Percentiles rank a stretch among this genome's conserved stretches.
phyloP scores from a whole-genome alignment of 2,888 invertebrate genomes.

The Torymus tubicola region DNA sequence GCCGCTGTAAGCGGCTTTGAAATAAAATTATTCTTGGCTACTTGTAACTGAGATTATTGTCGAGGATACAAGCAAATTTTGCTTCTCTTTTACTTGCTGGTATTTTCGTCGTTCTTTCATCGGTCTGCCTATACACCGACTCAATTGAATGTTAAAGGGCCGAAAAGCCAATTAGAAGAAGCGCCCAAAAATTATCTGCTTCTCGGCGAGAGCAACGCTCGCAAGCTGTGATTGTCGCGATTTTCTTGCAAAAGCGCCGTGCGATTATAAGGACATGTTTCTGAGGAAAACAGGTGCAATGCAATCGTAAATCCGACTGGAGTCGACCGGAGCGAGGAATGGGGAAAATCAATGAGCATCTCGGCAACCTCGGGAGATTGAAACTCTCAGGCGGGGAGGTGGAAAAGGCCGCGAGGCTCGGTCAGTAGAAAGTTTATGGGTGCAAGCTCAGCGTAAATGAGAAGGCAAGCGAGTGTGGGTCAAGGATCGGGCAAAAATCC shows the following conservation, averaged over 20 bases:
- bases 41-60: slow-evolving; percentile 57
- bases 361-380: slow-evolving; percentile 29
- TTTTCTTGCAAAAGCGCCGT: too few relatives aligned
- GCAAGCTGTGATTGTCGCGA: too few relatives aligned
- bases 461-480: slow-evolving; percentile 56
- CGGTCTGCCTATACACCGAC: too few relatives aligned
- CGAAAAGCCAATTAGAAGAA: slow-evolving; percentile 28
- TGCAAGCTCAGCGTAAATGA: slow-evolving; percentile 59
- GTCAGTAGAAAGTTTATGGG: slow-evolving; percentile 62
- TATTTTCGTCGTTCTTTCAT: not conserved
- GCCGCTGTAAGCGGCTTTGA: slow-evolving; percentile 67
- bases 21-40: slow-evolving; percentile 69
- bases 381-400: slow-evolving; percentile 20
- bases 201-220: not conserved
- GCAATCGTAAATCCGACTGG: not conserved
- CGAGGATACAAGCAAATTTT: slow-evolving; percentile 34
- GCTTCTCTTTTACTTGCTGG: not conserved
- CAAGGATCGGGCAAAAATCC: slow-evolving; percentile 3
- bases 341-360: slow-evolving; percentile 29
- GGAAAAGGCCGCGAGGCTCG: not conserved
- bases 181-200: not conserved
- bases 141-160: not conserved
- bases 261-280: too few relatives aligned
- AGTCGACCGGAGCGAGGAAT: not conserved
- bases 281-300: too few relatives aligned